These are phyloP conservation scores for Polyommatus icarus DNA, from an alignment of 2,888 invertebrate genomes.

Conservation along the genomic window DNA sequence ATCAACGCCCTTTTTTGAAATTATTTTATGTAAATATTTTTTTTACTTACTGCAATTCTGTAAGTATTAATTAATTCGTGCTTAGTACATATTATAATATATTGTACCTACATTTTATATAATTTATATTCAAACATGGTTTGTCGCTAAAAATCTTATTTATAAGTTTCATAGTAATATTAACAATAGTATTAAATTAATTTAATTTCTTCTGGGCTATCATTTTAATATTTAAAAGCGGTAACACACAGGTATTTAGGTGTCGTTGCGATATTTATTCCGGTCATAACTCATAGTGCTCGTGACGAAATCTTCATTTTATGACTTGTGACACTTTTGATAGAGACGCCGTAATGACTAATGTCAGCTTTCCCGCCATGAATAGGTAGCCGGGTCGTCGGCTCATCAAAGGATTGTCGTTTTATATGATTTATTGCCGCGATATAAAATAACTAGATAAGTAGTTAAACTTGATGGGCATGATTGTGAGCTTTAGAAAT, in stretches of 20 bases:
- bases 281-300: background rate
- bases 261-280: slow-evolving; percentile 8
- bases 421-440: slow-evolving; percentile 64
- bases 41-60: too few species aligned
- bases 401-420: slow-evolving; percentile 62
- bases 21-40: too few species aligned
- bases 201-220: background rate
- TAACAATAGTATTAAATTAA: background rate
- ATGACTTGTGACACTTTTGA: slow-evolving; percentile 24
- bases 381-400: slow-evolving; percentile 63
- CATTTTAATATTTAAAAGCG: background rate
- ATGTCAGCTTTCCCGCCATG: slow-evolving; percentile 64
- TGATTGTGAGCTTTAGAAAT: background rate
- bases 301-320: slow-evolving; percentile 25
- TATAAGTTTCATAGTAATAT: background rate
- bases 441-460: slow-evolving; percentile 37
- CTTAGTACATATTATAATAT: background rate
- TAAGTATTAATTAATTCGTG: too few species aligned
- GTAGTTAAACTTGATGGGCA: background rate
- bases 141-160: background rate
- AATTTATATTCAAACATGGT: background rate
- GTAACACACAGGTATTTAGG: slow-evolving; percentile 11
- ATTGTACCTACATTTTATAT: background rate
- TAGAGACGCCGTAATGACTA: slow-evolving; percentile 57
- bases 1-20: too few species aligned